phyloP scores from a whole-genome alignment of 2,888 invertebrate species.

The Phortica magna region DNA sequence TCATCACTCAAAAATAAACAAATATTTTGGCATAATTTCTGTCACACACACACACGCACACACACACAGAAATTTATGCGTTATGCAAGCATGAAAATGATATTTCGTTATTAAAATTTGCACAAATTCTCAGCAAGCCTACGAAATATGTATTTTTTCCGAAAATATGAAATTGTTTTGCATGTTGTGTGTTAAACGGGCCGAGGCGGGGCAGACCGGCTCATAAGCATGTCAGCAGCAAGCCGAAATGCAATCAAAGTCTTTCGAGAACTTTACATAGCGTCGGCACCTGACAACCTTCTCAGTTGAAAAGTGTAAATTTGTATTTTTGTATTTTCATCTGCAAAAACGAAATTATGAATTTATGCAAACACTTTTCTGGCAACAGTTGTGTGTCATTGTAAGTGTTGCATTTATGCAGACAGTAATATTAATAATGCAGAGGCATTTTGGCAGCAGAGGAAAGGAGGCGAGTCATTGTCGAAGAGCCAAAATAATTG shows the following conservation, averaged over 20 bases:
- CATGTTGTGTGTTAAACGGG: too few relatives aligned
- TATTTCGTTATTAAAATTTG: neutral
- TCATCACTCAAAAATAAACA: neutral
- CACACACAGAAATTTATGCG: neutral
- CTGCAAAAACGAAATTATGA: slow-evolving; percentile 49
- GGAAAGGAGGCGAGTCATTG: too few relatives aligned
- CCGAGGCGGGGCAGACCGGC: too few relatives aligned
- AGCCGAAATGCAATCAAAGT: neutral
- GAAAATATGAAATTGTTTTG: neutral
- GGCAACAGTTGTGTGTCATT: slow-evolving; percentile 34
- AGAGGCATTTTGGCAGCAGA: too few relatives aligned
- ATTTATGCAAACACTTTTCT: slow-evolving; percentile 51
- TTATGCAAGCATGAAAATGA: neutral
- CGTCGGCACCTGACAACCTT: neutral
- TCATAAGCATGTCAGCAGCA: too few relatives aligned
- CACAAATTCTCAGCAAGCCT: neutral
- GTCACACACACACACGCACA: neutral
- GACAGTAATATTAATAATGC: slow-evolving; percentile 29
- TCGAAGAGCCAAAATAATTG: neutral
- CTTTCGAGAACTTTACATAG: neutral
- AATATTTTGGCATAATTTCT: neutral
- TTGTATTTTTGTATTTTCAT: neutral
- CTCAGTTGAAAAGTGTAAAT: neutral
- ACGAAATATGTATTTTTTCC: neutral
- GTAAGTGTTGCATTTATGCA: slow-evolving; percentile 56